A percentile compares a stretch with the other conserved stretches of the same genome.
Conservation (phyloP, 2,797 vertebrate species). For the Anas capensis region DNA sequence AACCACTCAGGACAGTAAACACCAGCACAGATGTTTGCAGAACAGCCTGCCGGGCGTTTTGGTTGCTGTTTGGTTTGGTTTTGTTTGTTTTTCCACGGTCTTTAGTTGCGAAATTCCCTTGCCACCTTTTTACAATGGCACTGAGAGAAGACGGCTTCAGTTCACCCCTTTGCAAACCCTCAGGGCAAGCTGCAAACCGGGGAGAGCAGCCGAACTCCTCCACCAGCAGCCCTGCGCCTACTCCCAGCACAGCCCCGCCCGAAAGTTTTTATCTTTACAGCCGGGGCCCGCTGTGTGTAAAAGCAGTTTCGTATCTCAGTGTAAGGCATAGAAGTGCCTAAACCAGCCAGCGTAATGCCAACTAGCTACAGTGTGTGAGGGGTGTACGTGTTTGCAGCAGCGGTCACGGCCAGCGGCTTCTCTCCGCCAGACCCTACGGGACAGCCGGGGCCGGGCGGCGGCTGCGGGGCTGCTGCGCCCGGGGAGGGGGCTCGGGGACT, state of each 20-base stretch:
- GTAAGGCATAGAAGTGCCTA: accelerated
- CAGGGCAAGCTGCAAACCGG: neutral
- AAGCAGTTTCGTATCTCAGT: accelerated
- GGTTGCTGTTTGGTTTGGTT: too few relatives aligned
- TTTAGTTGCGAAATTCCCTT: neutral
- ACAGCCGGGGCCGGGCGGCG: neutral
- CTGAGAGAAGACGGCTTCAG: accelerated
- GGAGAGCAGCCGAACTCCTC: neutral
- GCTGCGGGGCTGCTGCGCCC: slow-evolving; percentile 15
- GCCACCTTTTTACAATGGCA: neutral
- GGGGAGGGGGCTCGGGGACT: neutral
- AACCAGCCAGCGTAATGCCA: accelerated
- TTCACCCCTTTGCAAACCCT: neutral
- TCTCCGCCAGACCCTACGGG: neutral
- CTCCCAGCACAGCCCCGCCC: neutral
- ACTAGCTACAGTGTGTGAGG: accelerated
- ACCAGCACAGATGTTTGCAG: neutral
- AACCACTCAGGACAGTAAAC: accelerated
- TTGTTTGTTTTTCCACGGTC: neutral
- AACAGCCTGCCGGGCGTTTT: neutral
- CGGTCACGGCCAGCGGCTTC: too few relatives aligned
- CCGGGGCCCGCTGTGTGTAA: accelerated
- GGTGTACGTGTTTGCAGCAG: neutral
- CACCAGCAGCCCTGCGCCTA: neutral
- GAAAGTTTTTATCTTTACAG: neutral